Percentiles rank a stretch among this genome's conserved stretches.
Conservation (phyloP, 2,797 vertebrate genomes). For the Prunella strophiata region DNA sequence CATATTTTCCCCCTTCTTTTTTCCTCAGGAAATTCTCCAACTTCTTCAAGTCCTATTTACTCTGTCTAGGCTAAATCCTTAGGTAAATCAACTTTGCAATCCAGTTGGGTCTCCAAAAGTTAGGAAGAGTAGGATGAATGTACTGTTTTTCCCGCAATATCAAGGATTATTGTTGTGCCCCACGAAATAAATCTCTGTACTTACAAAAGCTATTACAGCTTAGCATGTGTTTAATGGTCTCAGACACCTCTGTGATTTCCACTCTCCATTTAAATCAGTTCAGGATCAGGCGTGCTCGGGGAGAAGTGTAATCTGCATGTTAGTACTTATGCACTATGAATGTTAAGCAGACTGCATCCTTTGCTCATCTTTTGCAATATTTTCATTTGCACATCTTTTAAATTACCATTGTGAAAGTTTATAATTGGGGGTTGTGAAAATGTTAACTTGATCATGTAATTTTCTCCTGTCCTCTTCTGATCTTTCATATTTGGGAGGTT, state of each 20-base stretch:
- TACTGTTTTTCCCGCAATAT: not conserved
- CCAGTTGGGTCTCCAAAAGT: not conserved
- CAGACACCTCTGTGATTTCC: not conserved
- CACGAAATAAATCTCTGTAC: not conserved
- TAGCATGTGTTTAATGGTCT: not conserved
- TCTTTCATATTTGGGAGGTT: not conserved
- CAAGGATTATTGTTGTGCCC: not conserved
- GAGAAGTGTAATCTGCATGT: not conserved
- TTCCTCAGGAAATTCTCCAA: not conserved
- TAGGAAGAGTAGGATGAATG: not conserved
- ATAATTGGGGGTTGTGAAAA: not conserved
- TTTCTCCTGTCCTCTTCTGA: not conserved
- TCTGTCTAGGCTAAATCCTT: not conserved
- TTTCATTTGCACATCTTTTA: not conserved
- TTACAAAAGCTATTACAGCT: not conserved
- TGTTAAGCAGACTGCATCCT: not conserved
- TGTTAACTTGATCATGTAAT: not conserved
- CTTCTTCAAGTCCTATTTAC: not conserved
- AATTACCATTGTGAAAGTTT: not conserved
- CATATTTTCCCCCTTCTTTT: not conserved
- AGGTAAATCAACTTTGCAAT: not conserved
- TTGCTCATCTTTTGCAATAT: not conserved
- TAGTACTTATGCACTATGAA: not conserved
- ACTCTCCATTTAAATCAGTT: not conserved
- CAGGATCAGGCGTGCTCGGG: not conserved